Evolutionary conservation across 2,113 vertebrate genomes (phyloP), one percentile per base, ranked within the genome.

Genomic region (Boleophthalmus pectinirostris): DNA sequence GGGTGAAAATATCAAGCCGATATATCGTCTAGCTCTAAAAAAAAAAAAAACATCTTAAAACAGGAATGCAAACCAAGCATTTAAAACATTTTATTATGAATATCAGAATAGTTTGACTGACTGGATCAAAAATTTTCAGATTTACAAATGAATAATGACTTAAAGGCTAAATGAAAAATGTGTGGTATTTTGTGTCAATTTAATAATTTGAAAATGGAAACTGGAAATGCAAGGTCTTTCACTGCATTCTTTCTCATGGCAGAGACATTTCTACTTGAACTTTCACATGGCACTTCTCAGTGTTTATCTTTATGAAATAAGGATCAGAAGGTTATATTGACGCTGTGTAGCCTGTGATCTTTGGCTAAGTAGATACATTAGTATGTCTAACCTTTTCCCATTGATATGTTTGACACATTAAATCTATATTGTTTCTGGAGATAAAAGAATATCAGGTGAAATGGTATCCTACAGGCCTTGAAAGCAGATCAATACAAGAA

Each of bases 321-420:
- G 79, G 78, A 12, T 82, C 75, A 81, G 35, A 51, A 75, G 84
- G 88, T 88, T 84, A 85, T 61, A 73, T 74, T 58, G 87, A 64
- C 45, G 75, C 73, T 57, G 66, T 67, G 35, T 25, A 80, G 69
- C 75, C 81, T 81, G 57, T 79, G 74, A 82, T 84, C 68, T 85
- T 74, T 21, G 65, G 79, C 76, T 83, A 83, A 78, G 79, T 69
- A 82, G 77, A 87, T 77, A 85, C 73, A 90, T 86, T 84, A 89
- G 77, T 68, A 72, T 38, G 66, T 71, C 61, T 66, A 83, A 88
- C 83, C 83, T 81, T 60, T 47, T 66, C 35, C 21, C 2, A 46
- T 56, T 63, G 77, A 58, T 63, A 25, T 70, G 54, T 68, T 61
- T 61, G 69, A 74, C 72, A 74, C 0, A 81, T 68, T 68, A 77